Percentiles rank a stretch among this genome's conserved stretches.
These are phyloP conservation scores for Hylomyscus alleni DNA, from an alignment of 2,797 vertebrate genomes.

Conservation along the genomic window DNA sequence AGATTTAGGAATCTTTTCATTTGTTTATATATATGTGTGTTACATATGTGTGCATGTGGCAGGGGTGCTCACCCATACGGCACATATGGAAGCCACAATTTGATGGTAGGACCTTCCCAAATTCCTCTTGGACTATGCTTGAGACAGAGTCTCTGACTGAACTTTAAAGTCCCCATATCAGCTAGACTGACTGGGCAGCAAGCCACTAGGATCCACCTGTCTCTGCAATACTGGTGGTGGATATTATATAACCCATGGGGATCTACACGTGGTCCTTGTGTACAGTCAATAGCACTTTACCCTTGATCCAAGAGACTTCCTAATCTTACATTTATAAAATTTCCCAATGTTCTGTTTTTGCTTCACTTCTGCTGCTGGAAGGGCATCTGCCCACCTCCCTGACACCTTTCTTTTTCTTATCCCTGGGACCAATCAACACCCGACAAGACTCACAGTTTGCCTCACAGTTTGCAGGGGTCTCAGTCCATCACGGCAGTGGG, in stretches of 20 bases:
- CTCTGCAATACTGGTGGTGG: not conserved
- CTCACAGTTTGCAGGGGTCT: not conserved
- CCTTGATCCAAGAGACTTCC: not conserved
- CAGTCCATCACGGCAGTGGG: not conserved
- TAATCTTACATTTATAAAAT: not conserved
- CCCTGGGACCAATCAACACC: not conserved
- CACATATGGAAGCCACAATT: not conserved
- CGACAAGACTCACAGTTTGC: not conserved
- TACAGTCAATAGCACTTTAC: too few relatives aligned
- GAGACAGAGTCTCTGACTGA: not conserved
- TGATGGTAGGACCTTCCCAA: not conserved
- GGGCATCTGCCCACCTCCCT: not conserved
- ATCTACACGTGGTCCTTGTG: not conserved
- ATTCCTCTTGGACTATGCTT: not conserved
- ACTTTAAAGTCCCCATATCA: not conserved
- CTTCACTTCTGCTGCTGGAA: not conserved
- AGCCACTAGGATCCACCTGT: not conserved
- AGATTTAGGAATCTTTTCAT: not conserved
- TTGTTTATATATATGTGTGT: not conserved
- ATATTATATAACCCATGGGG: not conserved
- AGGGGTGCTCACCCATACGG: too few relatives aligned
- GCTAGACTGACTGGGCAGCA: too few relatives aligned
- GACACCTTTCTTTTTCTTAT: not conserved
- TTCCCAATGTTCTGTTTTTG: accelerated
- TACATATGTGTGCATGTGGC: not conserved